A percentile compares a stretch with the other conserved stretches of the same genome.
phyloP scores from a whole-genome alignment of 1,140 invertebrate genomes.

The Hycleus cichorii region DNA sequence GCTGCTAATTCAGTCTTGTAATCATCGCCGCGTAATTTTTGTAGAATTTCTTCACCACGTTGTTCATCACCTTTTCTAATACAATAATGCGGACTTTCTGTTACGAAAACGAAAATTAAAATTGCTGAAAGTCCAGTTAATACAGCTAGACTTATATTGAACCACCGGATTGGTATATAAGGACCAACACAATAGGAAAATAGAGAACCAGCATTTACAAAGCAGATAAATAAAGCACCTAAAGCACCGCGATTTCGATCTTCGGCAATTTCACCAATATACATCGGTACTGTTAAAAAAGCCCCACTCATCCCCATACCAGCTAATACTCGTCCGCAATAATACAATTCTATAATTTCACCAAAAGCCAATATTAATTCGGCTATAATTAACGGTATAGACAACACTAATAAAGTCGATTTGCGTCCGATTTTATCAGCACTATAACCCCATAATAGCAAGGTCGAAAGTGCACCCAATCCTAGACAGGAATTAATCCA shows the following conservation, averaged over 20 bases:
- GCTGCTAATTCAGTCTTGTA: not conserved
- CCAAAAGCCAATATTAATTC: slow-evolving; percentile 1
- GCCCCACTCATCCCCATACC: not conserved
- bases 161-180: not conserved
- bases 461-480: slow-evolving; percentile 1
- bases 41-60: not conserved
- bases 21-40: not conserved
- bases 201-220: not conserved
- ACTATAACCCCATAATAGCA: not conserved
- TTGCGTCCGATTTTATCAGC: slow-evolving; percentile 1
- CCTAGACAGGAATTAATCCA: not conserved
- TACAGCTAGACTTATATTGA: not conserved
- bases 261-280: not conserved
- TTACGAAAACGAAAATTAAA: not conserved
- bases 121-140: not conserved
- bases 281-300: slow-evolving; percentile 2
- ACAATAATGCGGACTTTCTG: slow-evolving; percentile 1
- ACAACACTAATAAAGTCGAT: not conserved
- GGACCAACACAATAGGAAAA: slow-evolving; percentile 3
- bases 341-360: not conserved
- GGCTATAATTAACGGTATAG: not conserved
- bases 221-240: not conserved
- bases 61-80: not conserved
- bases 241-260: not conserved
- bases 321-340: not conserved